Base-by-base conservation (phyloP, 2,113 vertebrate species). In the Barbus barbus region DNA sequence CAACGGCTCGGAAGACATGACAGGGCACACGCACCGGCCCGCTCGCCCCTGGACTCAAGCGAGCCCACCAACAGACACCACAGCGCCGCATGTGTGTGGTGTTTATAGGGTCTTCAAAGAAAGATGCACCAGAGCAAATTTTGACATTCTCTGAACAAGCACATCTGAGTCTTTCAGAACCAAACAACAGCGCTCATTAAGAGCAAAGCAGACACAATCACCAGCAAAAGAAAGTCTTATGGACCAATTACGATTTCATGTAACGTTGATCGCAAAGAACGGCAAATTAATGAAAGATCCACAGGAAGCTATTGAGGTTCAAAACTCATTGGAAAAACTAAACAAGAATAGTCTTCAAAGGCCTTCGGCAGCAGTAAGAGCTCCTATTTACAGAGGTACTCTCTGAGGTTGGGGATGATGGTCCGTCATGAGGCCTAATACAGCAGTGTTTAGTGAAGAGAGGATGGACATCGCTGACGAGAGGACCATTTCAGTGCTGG, bases 71-170 rank as follows among this genome's bases (percentile, higher is more conserved):
- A 58, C 20, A 22, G 78, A 87, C 51, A 22, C 63, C 73, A 81
- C 51, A 4, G 46, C 20, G 9, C 80, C 14, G 48, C 69, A 26
- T 48, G 51, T 74, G 69, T 83, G 58, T 67, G 48, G 60, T 81
- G 56, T 53, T 80, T 83, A 41, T 75, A 26, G 20, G 65, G 26
- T 69, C 82, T 67, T 86, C 63, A 84, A 67, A 78, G 41, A 90
- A 89, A 28, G 83, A 88, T 14, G 76, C 85, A 93, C 88, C 92
- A 94, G 90, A 91, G 87, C 89, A 94, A 94, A 93, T 91, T 93
- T 78, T 87, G 79, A 88, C 85, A 90, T 89, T 88, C 89, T 90
- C 41, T 78, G 84, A 78, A 5, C 63, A 38, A 51, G 14, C 58
- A 31, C 69, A 26, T 63, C 20, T 36, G 44, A 53, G 22, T 31